Base-by-base conservation (phyloP, 2,888 invertebrate species). In the Sylvicola cinctus region DNA sequence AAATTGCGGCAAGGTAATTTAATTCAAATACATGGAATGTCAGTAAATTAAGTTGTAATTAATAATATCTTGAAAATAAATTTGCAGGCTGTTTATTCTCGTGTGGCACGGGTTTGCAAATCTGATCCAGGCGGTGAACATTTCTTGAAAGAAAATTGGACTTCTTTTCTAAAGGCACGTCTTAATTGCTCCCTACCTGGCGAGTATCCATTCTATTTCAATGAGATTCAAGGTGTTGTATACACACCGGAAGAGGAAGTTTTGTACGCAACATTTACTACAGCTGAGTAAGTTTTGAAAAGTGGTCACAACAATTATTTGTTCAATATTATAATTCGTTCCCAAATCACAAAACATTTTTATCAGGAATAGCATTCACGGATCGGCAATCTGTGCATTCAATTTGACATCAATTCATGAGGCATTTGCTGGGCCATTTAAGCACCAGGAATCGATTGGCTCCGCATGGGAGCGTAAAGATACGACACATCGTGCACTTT, bases 371-470 rank as follows among this genome's bases (percentile, higher is more conserved):
- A 77, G 84, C 49, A 84, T 93, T 44, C 70, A 78, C 4, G 91
- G 90, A 10, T 87, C 90, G 25, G 91, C 91, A 0, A 74, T 93
- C 4, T 93, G 93, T 51, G 74, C 84, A 3, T 93, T 80, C 61
- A 87, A 81, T 52, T 67, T 90, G 62, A 68, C 76, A 0, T 67
- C 84, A 2, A 76, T 93, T 17, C 68, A 77, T 39, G 62, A 66
- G 1, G 78, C 84, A 0, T 91, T 91, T 49, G 69, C 74, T 34
- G 90, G 90, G 0, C 74, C 83, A 0, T 88, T 80, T 58, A 87
- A 85, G 47, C 72, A 79, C 45, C 87, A 88, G 51, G 74, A 78
- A 40, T 66, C 71, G 17, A 66, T 74, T 0, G 68, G 71, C 20
- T 73, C 77, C 1, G 71, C 77, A 0, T 90, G 90, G 88, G 75